Conservation (phyloP, 2,888 invertebrate species). For the Schizotus pectinicornis region DNA sequence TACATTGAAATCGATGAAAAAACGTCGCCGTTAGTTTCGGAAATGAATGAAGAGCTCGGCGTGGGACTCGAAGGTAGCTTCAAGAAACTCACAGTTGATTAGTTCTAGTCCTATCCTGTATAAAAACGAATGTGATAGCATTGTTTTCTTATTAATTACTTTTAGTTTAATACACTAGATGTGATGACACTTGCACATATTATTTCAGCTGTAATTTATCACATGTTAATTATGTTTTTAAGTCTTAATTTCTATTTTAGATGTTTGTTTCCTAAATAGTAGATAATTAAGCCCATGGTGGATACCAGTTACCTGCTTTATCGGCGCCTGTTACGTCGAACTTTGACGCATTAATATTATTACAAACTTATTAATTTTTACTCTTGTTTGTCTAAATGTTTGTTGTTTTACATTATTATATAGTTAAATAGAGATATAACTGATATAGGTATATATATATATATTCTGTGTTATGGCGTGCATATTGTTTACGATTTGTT, state of each 20-base stretch:
- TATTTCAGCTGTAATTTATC: too few species aligned
- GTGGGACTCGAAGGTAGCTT: conserved; percentile 82
- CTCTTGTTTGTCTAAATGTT: background rate
- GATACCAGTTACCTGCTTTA: conserved; percentile 32
- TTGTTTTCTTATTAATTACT: conserved; percentile 3
- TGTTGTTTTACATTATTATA: background rate
- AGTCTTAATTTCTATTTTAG: background rate
- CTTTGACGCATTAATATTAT: background rate
- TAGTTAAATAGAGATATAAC: background rate
- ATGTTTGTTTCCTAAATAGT: conserved; percentile 4
- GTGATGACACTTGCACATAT: too few species aligned
- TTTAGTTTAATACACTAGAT: too few species aligned
- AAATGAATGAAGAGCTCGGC: conserved; percentile 70
- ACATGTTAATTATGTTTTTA: background rate
- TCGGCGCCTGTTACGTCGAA: background rate
- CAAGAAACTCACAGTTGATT: conserved; percentile 84
- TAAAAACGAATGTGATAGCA: conserved; percentile 16
- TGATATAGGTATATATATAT: too few species aligned
- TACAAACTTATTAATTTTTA: background rate
- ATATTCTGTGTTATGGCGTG: too few species aligned
- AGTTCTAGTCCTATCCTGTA: conserved; percentile 34
- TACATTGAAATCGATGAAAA: conserved; percentile 70
- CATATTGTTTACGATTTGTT: too few species aligned
- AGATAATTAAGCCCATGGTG: conserved; percentile 28
- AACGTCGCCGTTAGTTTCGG: conserved; percentile 54